phyloP scores from a whole-genome alignment of 2,797 vertebrate genomes.

The Loris lydekkerianus region DNA sequence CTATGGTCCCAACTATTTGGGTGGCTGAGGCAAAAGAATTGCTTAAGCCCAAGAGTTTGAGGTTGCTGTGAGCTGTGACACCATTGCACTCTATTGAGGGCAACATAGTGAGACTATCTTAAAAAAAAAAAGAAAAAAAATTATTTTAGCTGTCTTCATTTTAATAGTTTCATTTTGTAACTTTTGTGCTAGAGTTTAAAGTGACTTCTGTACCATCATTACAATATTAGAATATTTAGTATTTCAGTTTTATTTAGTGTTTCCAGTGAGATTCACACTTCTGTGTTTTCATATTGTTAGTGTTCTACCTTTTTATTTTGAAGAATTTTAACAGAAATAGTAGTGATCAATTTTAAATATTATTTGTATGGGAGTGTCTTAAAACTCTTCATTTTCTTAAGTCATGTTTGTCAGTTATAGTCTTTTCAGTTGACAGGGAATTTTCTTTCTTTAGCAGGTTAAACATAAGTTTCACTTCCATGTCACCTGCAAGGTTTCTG shows the following conservation, averaged over 20 bases:
- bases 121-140: background rate
- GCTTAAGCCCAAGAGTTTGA: no score
- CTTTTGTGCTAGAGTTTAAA: background rate
- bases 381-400: background rate
- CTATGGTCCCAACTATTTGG: no score
- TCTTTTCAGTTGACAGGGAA: background rate
- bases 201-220: background rate
- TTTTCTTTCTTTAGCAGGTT: background rate
- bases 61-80: no score
- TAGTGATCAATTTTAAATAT: background rate
- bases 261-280: background rate
- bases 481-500: background rate
- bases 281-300: background rate
- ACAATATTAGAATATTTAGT: background rate
- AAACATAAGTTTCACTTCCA: background rate
- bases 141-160: background rate
- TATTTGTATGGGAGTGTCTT: background rate
- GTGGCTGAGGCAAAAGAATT: no score
- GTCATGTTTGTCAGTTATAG: background rate
- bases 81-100: no score
- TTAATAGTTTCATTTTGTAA: background rate
- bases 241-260: background rate
- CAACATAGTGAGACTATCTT: no score
- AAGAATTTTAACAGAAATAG: background rate
- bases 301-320: background rate